A percentile compares a stretch with the other conserved stretches of the same genome.
phyloP scores from a whole-genome alignment of 2,888 invertebrate species.

The Thecophora atra region DNA sequence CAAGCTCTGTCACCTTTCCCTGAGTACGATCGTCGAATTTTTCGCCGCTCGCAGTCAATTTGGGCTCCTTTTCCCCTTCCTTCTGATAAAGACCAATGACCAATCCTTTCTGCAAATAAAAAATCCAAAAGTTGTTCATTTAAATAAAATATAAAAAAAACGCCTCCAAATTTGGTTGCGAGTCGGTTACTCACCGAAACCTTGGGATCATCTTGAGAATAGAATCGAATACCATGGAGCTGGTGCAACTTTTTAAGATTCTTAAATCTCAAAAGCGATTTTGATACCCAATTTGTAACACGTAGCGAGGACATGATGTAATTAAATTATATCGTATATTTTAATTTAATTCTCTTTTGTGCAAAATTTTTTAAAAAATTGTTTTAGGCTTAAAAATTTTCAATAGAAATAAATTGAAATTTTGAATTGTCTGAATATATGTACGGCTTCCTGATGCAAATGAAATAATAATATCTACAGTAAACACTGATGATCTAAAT shows the following conservation, averaged over 20 bases:
- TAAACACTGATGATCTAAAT: conserved; percentile 8
- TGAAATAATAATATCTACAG: conserved; percentile 36
- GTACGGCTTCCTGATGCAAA: conserved; percentile 44
- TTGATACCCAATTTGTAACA: conserved; percentile 41
- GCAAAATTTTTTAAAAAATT: conserved; percentile 43
- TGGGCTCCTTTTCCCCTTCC: conserved; percentile 64
- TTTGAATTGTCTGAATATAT: conserved; percentile 43
- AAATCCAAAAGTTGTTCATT: background rate
- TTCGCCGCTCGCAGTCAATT: conserved; percentile 67
- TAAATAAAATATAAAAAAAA: background rate
- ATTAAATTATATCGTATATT: conserved; percentile 36
- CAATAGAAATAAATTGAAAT: conserved; percentile 45
- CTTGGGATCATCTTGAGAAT: conserved; percentile 44
- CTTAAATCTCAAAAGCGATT: conserved; percentile 41
- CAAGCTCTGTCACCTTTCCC: conserved; percentile 66
- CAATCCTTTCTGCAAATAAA: conserved; percentile 65
- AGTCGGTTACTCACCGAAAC: conserved; percentile 44
- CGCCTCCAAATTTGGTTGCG: background rate
- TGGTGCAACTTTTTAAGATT: conserved; percentile 40
- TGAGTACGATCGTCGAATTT: conserved; percentile 67
- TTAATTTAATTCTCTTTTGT: conserved; percentile 41
- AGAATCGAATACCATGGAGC: conserved; percentile 37
- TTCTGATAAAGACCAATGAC: conserved; percentile 69
- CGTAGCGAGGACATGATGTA: conserved; percentile 45
- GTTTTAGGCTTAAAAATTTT: conserved; percentile 45